Percentiles rank a stretch among this genome's conserved stretches.
phyloP scores from a whole-genome alignment of 2,888 invertebrate species.

The Andricus curvator region DNA sequence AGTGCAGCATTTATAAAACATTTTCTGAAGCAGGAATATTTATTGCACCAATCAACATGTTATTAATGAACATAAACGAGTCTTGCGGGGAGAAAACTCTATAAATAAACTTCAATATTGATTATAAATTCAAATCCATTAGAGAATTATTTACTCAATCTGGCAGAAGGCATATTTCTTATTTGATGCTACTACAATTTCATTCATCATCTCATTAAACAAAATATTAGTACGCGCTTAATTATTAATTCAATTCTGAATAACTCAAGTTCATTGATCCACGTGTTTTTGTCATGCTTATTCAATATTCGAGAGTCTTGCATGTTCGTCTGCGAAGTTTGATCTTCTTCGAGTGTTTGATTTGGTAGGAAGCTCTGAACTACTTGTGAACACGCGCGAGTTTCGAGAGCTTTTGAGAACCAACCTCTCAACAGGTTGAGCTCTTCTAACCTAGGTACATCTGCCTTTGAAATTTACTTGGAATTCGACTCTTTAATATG shows the following conservation, averaged over 20 bases:
- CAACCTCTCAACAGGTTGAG: conserved; percentile 41
- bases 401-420: conserved; percentile 51
- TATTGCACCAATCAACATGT: not conserved
- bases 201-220: not conserved
- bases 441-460: conserved; percentile 48
- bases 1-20: not conserved
- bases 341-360: conserved; percentile 62
- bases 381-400: conserved; percentile 58
- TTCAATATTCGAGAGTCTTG: conserved; percentile 37
- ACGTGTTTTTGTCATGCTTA: conserved; percentile 42
- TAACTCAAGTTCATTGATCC: conserved; percentile 44
- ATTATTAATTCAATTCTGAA: not conserved
- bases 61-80: not conserved
- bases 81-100: not conserved
- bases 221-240: not conserved
- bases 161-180: not conserved
- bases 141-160: not conserved
- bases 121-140: not conserved
- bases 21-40: conserved; percentile 5
- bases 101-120: not conserved
- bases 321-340: conserved; percentile 44
- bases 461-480: conserved; percentile 60
- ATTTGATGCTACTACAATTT: not conserved
- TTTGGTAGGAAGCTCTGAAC: conserved; percentile 46
- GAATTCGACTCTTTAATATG: conserved; percentile 51